Base-by-base conservation (phyloP, 1,140 invertebrate genomes). In the Atta texana region DNA sequence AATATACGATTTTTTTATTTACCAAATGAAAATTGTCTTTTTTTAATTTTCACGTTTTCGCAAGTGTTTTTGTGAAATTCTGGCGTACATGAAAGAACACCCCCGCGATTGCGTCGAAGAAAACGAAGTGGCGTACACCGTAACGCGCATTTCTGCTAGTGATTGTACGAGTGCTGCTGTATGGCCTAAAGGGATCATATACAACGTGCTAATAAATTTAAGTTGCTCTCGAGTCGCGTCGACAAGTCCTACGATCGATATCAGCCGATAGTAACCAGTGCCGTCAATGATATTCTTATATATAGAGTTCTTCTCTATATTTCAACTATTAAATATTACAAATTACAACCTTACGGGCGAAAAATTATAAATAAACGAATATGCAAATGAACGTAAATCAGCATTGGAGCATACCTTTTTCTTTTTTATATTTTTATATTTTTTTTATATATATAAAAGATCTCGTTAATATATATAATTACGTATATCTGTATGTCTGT, bases 91-190 rank as follows among this genome's bases (percentile, higher is more conserved):
- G 12, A 39, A 31, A 49, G 69, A 84, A 84, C 80, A 84, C 80
- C 80, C 57, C 80, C 69, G 80, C 55, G 69, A 75, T 31, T 75
- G 55, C 39, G 28, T 61, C 55, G 69, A 75, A 84, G 14, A 75
- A 61, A 82, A 51, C 55, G 39, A 64, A 74, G 55, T n/a, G 69
- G 80, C 69, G 55, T 75, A 84, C 80, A 84, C 80, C 80, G 80
- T 84, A 84, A 84, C 80, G 69, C 80, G 55, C 80, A 75, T 84
- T 84, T 84, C 80, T 84, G 80, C 39, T 75, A 84, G 24, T 84
- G 80, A 84, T 84, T 84, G 80, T 84, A 84, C 80, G 69, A 84
- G 55, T 84, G 80, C 80, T 84, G 69, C 80, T 84, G 71, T 84
- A 84, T 16, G 80, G 24, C 55, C 80, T 84, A 84, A 75, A 34